A percentile compares a stretch with the other conserved stretches of the same genome.
These are phyloP conservation scores for Mugil cephalus DNA, from an alignment of 2,113 vertebrate species.

Conservation along the genomic window DNA sequence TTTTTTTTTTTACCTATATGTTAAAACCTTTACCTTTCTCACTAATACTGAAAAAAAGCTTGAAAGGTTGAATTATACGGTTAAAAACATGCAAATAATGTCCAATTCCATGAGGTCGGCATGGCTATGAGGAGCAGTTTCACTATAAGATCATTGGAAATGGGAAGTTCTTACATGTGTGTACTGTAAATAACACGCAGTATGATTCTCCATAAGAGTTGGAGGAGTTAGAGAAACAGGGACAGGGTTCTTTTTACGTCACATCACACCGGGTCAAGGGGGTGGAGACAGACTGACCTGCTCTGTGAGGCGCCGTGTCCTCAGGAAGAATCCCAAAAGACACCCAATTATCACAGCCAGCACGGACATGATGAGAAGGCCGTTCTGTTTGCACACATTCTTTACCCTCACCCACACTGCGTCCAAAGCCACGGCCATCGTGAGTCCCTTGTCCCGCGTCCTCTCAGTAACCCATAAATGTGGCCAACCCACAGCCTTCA, in stretches of 20 bases:
- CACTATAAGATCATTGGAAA: no score
- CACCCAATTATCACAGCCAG: slow-evolving; percentile 95
- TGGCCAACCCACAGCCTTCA: slow-evolving; percentile 8
- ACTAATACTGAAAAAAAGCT: no score
- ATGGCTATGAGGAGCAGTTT: no score
- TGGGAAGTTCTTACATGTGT: no score
- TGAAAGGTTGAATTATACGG: no score
- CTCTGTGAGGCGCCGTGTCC: slow-evolving; percentile 90
- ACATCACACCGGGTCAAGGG: slow-evolving; percentile 17
- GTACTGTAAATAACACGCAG: background rate
- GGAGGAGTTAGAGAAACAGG: no score
- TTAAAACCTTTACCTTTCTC: no score
- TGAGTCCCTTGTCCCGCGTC: slow-evolving; percentile 68
- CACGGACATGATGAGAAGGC: slow-evolving; percentile 96
- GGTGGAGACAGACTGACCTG: slow-evolving; percentile 87
- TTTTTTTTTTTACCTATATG: no score
- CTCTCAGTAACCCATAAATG: slow-evolving; percentile 86
- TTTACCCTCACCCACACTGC: slow-evolving; percentile 89
- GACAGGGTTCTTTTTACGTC: background rate
- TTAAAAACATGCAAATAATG: no score
- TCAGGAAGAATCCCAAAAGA: slow-evolving; percentile 95
- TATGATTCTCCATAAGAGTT: background rate
- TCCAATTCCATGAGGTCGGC: no score
- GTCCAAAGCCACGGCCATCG: slow-evolving; percentile 90
- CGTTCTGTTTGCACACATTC: slow-evolving; percentile 93